These are phyloP conservation scores for Xiphias gladius DNA, from an alignment of 2,113 vertebrate genomes.

Conservation along the genomic window DNA sequence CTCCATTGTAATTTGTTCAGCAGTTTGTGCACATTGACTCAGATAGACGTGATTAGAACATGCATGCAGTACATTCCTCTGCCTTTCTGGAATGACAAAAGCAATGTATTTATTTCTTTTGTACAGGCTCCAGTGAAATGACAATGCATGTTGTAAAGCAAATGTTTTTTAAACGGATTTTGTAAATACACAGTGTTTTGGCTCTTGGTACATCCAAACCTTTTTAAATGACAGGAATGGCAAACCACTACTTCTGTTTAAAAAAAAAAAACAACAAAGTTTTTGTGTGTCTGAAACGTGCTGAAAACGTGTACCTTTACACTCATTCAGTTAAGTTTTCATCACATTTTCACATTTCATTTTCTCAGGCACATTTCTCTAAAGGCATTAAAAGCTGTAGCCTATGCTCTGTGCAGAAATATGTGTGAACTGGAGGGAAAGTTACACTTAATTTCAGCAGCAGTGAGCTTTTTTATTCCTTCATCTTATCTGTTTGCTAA, in stretches of 20 bases:
- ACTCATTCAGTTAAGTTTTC: constrained; percentile 15
- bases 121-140: constrained; percentile 72
- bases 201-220: constrained; percentile 50
- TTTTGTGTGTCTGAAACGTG: constrained; percentile 45
- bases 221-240: constrained; percentile 47
- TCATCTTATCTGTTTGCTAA: constrained; percentile 5
- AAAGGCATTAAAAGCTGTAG: not conserved
- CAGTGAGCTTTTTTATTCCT: constrained; percentile 6
- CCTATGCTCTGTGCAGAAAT: not conserved
- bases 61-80: constrained; percentile 71
- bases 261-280: not conserved
- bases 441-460: constrained; percentile 12
- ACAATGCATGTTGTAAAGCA: constrained; percentile 72
- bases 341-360: constrained; percentile 35
- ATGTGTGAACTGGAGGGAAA: constrained; percentile 47
- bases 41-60: constrained; percentile 40
- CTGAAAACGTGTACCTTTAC: constrained; percentile 38
- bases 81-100: constrained; percentile 52
- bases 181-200: constrained; percentile 77
- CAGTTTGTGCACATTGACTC: constrained; percentile 49
- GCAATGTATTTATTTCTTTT: constrained; percentile 73
- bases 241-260: constrained; percentile 69
- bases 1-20: constrained; percentile 49
- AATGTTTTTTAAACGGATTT: constrained; percentile 59
- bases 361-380: constrained; percentile 45